A percentile compares a stretch with the other conserved stretches of the same genome.
phyloP scores from a whole-genome alignment of 1,140 invertebrate species.

The Pseudomyrmex gracilis region DNA sequence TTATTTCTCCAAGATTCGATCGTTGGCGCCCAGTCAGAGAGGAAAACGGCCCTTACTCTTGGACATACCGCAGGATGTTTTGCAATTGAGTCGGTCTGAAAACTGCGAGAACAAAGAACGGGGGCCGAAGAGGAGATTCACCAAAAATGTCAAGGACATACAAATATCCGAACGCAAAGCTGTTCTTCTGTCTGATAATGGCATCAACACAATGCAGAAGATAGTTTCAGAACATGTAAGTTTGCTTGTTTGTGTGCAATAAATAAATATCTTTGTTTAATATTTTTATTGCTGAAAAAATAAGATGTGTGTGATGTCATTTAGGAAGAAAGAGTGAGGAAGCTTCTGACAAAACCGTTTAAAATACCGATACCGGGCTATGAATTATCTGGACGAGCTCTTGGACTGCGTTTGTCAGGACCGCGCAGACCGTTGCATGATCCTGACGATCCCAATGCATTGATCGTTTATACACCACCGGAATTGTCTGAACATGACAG shows the following conservation, averaged over 20 bases:
- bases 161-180: conserved; percentile 78
- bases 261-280: conserved; percentile 22
- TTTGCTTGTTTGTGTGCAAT: conserved; percentile 28
- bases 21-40: conserved; percentile 87
- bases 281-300: not conserved
- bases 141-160: conserved; percentile 75
- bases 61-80: conserved; percentile 75
- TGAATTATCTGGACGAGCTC: conserved; percentile 89
- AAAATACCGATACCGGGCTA: conserved; percentile 98
- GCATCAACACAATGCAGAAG: conserved; percentile 77
- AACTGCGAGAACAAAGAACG: not conserved
- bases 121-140: conserved; percentile 72
- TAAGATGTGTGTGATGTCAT: conserved; percentile 53
- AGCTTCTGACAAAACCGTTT: conserved; percentile 95
- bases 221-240: conserved; percentile 84
- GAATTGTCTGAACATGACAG: conserved; percentile 93
- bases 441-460: conserved; percentile 96
- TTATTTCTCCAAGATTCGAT: conserved; percentile 81
- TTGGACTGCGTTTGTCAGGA: conserved; percentile 91
- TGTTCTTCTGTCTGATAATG: conserved; percentile 77
- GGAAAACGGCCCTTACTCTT: conserved; percentile 83
- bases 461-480: conserved; percentile 96
- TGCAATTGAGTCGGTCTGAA: not conserved
- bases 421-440: conserved; percentile 94
- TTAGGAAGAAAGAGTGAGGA: conserved; percentile 92